Evolutionary conservation across 2,113 vertebrate genomes (phyloP), one percentile per base, ranked within the genome.

Genomic region (Gambusia holbrooki): DNA sequence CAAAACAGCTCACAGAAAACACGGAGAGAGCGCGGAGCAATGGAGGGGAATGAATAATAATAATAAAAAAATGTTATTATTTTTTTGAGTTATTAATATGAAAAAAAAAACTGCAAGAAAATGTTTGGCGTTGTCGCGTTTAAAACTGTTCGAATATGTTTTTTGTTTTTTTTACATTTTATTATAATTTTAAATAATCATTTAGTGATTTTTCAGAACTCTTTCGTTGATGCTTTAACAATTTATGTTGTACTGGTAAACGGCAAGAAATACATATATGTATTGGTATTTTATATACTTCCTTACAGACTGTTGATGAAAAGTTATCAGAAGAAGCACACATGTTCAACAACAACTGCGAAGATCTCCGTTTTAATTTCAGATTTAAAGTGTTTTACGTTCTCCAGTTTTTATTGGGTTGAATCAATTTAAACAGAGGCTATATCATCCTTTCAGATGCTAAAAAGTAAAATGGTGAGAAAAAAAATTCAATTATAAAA

Each of bases 1-100:
- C 62, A 73, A 62, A 27, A 62, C 71, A 71, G 27, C 63, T 29
- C 71, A 79, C 25, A 51, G 13, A 2, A 54, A 51, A 81, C 29
- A 67, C n/a, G 64, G 10, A 66, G 42, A 29, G 4, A 66, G 27
- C 8, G 1, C 7, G 5, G 6, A 32, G 28, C 62, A 22, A 54
- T 63, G 29, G 15, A 19, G 17, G 5, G 19, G 29, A 30, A 30
- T 32, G 2, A 32, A 32, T 27, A 27, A 27, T 27, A 27, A 27
- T 27, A 27, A 27, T n/a, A 27, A 27, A 27, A 27, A 27, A 27
- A 27, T 27, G 27, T 27, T 27, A 27, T 27, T 27, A 27, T 27
- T 58, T 25, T n/a, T n/a, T 9, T 25, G 51, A 8, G 3, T 58
- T n/a, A 9, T 22, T 22, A 58, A 58, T 10, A 58, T 54, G 51